phyloP scores from a whole-genome alignment of 2,797 vertebrate species.

The Dicrostonyx torquatus region DNA sequence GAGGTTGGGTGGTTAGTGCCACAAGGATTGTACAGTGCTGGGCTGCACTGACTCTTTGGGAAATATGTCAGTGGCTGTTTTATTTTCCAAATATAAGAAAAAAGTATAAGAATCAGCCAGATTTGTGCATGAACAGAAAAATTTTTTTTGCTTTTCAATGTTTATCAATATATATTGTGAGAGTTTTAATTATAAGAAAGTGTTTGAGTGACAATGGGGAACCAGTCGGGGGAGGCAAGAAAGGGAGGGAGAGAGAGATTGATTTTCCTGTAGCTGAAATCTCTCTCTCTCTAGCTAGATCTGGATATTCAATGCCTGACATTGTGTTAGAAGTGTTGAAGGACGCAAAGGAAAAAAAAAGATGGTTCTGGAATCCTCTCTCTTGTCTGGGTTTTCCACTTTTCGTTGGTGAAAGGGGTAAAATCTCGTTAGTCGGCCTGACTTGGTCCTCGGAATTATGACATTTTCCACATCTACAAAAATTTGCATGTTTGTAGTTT shows the following conservation, averaged over 20 bases:
- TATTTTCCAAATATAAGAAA: not conserved
- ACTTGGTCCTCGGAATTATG: not conserved
- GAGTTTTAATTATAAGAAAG: not conserved
- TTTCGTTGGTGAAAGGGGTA: not conserved
- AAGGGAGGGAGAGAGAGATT: not conserved
- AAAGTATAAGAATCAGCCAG: not conserved
- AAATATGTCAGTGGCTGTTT: not conserved
- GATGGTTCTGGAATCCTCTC: not conserved
- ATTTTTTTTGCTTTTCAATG: not conserved
- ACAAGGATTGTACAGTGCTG: not conserved
- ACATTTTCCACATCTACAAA: not conserved
- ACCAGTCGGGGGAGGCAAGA: not conserved
- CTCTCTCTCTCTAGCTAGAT: not conserved
- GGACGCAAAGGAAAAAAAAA: no score
- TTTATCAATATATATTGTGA: not conserved
- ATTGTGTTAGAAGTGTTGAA: not conserved
- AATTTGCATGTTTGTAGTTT: constrained; percentile 1
- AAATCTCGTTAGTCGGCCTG: not conserved
- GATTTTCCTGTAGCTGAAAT: not conserved
- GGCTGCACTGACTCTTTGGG: not conserved
- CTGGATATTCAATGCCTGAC: not conserved
- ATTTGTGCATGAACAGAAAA: not conserved
- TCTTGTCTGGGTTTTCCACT: not conserved
- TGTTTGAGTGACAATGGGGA: not conserved
- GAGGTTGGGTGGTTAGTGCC: not conserved